These are phyloP conservation scores for Origma solitaria DNA, from an alignment of 2,113 vertebrate genomes.

Conservation along the genomic window DNA sequence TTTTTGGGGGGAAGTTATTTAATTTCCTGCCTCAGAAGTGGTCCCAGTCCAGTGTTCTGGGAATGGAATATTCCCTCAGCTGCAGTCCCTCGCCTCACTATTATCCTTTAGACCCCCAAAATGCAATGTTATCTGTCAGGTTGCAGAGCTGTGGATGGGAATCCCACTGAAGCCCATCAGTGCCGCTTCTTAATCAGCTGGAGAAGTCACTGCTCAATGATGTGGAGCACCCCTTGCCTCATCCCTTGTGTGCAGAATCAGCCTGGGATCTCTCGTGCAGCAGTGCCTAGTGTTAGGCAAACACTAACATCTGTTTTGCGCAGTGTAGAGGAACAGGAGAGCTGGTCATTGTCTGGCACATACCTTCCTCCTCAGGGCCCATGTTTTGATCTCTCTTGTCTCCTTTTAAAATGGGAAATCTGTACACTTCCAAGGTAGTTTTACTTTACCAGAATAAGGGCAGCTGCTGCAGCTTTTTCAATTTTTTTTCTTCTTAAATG, in stretches of 20 bases:
- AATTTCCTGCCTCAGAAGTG: neutral
- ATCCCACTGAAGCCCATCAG: slow-evolving; percentile 44
- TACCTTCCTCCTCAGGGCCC: neutral
- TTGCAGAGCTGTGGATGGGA: slow-evolving; percentile 27
- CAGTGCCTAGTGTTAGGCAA: neutral
- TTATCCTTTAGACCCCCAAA: slow-evolving; percentile 36
- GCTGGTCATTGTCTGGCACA: neutral
- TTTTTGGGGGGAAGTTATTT: neutral
- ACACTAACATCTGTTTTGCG: neutral
- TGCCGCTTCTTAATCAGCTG: slow-evolving; percentile 45
- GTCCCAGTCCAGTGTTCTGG: neutral
- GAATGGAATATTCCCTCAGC: neutral
- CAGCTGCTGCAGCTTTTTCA: neutral
- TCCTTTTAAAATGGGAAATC: neutral
- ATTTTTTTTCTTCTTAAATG: neutral
- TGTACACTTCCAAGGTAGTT: slow-evolving; percentile 15
- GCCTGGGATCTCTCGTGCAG: neutral
- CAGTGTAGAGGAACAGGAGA: neutral
- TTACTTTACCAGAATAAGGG: slow-evolving; percentile 12
- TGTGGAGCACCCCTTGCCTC: slow-evolving; percentile 54
- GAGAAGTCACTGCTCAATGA: slow-evolving; percentile 56
- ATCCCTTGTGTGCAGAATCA: slow-evolving; percentile 18
- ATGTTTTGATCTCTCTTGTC: neutral
- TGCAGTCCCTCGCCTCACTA: neutral
- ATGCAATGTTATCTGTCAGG: neutral